Evolutionary conservation across 2,797 vertebrate species (phyloP), one percentile per base, ranked within the genome.

Genomic region (Thripadectes ignobilis): DNA sequence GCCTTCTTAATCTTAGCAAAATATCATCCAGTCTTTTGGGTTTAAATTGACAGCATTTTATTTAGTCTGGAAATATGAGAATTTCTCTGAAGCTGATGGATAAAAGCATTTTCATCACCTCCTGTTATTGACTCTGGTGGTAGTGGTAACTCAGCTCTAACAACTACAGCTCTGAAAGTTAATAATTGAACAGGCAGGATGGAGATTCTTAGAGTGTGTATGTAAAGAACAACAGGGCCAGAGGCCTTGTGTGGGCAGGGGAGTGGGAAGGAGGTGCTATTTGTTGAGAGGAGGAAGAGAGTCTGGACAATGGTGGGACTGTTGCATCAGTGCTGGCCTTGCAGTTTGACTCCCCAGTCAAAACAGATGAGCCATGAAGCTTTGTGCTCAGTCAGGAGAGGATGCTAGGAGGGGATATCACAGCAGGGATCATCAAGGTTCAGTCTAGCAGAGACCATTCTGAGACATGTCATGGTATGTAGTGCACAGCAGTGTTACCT

Each of bases 361-460:
- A 96, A 97, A 97, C 91, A 93, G 74, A 97, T 95, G 96, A 96
- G 91, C 91, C 91, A 87, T 19, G 61, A 54, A 67, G 88, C 81
- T 85, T 83, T 71, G 61, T 79, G 89, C 69, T 81, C 69, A 49
- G 72, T 51, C 89, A 84, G 71, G 41, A 82, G 69, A 43, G 90
- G 87, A 54, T 96, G 74, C 68, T 75, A 24, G 55, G 73, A 41
- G n/a, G 12, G 49, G 48, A 7, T 77, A 85, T 82, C 83, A 45
- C 54, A 59, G 83, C 27, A 61, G 52, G 78, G 26, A 73, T 95
- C 65, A 76, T 10, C 46, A 26, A 39, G 54, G 46, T 48, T 84
- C 52, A 16, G 84, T 61, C 87, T 72, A 34, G 73, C 52, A 89
- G 88, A 85, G 81, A 12, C 46, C 32, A 11, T 65, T 19, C 62